Evolutionary conservation across 1,140 invertebrate genomes (phyloP), one percentile per base, ranked within the genome.

Genomic region (Hylyphantes graminicola): DNA sequence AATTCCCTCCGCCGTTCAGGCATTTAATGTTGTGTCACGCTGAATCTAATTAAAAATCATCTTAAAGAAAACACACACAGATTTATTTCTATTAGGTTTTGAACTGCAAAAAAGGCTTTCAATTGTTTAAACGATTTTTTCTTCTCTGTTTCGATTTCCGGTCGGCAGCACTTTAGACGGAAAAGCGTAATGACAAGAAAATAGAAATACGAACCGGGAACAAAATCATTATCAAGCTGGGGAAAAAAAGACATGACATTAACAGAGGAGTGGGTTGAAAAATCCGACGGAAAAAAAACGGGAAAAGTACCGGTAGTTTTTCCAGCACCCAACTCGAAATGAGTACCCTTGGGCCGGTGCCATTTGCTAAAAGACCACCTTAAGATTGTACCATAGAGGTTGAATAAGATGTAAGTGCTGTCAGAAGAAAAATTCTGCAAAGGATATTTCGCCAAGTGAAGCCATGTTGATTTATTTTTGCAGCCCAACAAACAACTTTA

Each of bases 331-430:
- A 83, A 83, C 80, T 21, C 72, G 67, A 83, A 83, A 83, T 83
- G 80, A 83, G 59, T 75, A 75, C 80, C 80, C 65, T 83, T 21
- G 50, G 21, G 72, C 15, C 21, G 80, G 80, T 83, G 61, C 80
- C 80, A 81, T 83, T 83, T 83, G 70, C 80, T 65, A 65, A 83
- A 83, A 19, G 80, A 83, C 70, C 79, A 53, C 54, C 79, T 70
- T 65, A 78, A 78, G 61, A 64, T 64, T 59, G 55, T 57, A n/a
- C 12, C n/a, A 21, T 35, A 7, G 9, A 64, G 61, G 67, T 78
- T 64, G 48, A 67, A 78, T 35, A 35, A 35, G 35, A 35, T 35
- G 35, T 5, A 2, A 5, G 35, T 35, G 35, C 35, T 35, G 35
- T 35, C 35, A 5, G 35, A 35, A 35, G 5, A 35, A 35, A 35